Evolutionary conservation across 2,888 invertebrate species (phyloP).

Genomic region (Conomelus anceps): DNA sequence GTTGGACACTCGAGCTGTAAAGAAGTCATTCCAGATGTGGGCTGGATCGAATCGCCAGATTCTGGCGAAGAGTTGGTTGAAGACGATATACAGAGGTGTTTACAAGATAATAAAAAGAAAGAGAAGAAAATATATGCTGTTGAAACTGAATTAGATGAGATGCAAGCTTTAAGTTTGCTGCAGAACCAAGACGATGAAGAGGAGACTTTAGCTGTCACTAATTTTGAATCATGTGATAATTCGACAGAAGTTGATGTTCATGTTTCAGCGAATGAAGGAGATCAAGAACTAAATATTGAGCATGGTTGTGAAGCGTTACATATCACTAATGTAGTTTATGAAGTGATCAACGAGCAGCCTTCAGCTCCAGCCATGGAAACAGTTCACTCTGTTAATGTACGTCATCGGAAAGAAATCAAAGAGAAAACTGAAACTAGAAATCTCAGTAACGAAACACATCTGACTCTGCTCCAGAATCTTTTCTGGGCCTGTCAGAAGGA

Average conservation of each 20-base stretch:
- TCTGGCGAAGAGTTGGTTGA: not conserved
- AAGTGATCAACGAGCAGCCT: constrained; percentile 19
- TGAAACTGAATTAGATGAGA: constrained; percentile 20
- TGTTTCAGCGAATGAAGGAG: not conserved
- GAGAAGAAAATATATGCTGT: no score
- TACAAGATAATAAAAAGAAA: not conserved
- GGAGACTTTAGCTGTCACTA: constrained; percentile 11
- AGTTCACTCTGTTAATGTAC: not conserved
- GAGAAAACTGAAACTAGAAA: not conserved
- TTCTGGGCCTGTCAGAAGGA: constrained; percentile 12
- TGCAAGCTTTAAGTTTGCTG: not conserved
- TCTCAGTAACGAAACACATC: not conserved
- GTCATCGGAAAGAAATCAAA: not conserved
- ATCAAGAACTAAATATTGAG: not conserved
- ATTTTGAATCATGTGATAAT: constrained; percentile 20
- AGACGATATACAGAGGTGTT: not conserved
- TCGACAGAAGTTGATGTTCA: not conserved
- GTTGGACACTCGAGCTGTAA: not conserved
- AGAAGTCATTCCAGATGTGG: not conserved
- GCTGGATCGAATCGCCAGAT: not conserved
- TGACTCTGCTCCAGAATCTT: constrained; percentile 6
- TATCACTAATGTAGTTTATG: not conserved
- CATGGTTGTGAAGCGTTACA: not conserved
- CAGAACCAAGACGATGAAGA: not conserved
- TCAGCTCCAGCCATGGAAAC: constrained; percentile 19